Percentiles rank a stretch among this genome's conserved stretches.
Conservation (phyloP, 2,797 vertebrate genomes). For the Premnoplex brunnescens region DNA sequence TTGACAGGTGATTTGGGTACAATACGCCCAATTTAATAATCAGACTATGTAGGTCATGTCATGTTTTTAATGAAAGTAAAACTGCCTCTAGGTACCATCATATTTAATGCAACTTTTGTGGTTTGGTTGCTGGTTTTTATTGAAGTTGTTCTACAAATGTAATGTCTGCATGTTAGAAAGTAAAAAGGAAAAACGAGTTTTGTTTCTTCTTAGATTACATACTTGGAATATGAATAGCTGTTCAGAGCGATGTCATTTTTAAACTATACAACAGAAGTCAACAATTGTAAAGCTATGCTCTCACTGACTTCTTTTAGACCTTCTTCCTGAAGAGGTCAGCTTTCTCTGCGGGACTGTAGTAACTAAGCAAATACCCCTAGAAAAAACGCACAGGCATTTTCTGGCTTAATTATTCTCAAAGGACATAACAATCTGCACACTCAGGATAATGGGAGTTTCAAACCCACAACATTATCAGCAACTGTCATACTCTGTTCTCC, state of each 20-base stretch:
- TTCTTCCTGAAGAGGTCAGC: not conserved
- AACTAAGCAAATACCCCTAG: not conserved
- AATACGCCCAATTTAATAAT: not conserved
- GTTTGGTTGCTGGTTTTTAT: not conserved
- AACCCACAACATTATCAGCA: not conserved
- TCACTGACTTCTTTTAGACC: not conserved
- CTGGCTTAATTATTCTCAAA: not conserved
- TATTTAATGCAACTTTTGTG: not conserved
- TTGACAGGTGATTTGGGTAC: not conserved
- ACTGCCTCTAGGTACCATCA: not conserved
- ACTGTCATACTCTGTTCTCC: not conserved
- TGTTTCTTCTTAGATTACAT: not conserved
- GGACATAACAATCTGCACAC: not conserved
- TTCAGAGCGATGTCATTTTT: not conserved
- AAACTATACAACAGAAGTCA: not conserved
- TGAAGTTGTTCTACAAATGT: not conserved
- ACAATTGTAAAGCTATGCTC: not conserved
- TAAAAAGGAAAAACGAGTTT: not conserved
- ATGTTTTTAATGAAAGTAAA: not conserved
- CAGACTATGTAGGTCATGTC: not conserved
- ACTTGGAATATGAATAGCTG: not conserved
- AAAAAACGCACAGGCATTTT: not conserved
- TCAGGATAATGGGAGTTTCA: not conserved
- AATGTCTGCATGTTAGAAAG: not conserved
- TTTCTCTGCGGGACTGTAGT: not conserved